Base-by-base conservation (phyloP, 2,113 vertebrate species). In the Mystacornis crossleyi region DNA sequence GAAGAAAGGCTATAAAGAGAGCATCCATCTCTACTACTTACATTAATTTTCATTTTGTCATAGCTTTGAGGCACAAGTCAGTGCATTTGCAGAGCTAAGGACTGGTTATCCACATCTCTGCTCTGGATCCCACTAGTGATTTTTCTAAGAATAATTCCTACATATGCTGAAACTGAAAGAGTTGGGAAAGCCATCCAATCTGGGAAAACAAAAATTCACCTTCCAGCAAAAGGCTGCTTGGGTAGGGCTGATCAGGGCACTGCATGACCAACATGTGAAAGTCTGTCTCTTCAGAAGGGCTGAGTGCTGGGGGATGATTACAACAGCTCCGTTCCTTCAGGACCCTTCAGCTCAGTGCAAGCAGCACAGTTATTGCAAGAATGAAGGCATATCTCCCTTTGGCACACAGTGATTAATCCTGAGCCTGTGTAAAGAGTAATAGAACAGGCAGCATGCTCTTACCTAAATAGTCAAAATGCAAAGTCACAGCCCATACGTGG, bases 341-440 rank as follows among this genome's bases (percentile, higher is more conserved):
- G 55, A 93, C 42, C 55, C 82, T 95, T 60, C 51, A 54, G 34
- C 88, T 81, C 62, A 62, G 58, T 18, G 2, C 42, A 42, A 47
- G 58, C 74, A 92, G 48, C 3, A 2, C 29, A n/a, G 43, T 50
- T 80, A 86, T 18, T 86, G 77, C 60, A 89, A 31, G 86, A 91
- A 86, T 69, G 81, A 91, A 70, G 61, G 55, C n/a, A 2, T 40
- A 62, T 34, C 83, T 79, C 65, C 53, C 81, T 74, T 60, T 3
- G 5, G 86, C 62, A 87, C 18, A 61, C 91, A 58, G 11, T 80
- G 77, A 95, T 91, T 95, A 95, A 97, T 75, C 87, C 78, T 34
- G 23, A 81, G 78, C 45, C 57, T 61, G 29, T 75, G 65, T 87
- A 86, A 92, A 78, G 53, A 78, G 47, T 36, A 75, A 65, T 6